Percentiles rank a stretch among this genome's conserved stretches.
These are phyloP conservation scores for Oasisia sp. DNA, from an alignment of 2,888 invertebrate species.

Conservation along the genomic window DNA sequence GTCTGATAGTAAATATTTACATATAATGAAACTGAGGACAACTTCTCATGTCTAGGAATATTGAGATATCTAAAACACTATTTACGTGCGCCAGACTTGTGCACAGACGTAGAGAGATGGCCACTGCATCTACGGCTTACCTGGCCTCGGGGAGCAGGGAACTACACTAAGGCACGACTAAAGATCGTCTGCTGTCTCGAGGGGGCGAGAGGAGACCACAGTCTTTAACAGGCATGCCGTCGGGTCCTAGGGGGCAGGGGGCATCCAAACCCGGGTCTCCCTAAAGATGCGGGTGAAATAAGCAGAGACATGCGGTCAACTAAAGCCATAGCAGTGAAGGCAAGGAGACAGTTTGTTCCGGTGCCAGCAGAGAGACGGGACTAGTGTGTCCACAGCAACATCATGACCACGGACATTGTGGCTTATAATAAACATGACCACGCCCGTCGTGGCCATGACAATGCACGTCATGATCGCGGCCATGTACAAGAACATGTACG, in stretches of 20 bases:
- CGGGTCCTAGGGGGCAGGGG: constrained; percentile 94
- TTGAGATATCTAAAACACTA: neutral
- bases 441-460: neutral
- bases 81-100: neutral
- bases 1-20: too few relatives aligned
- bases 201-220: constrained; percentile 73
- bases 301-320: neutral
- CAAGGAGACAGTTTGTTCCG: neutral
- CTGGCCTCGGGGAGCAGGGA: neutral
- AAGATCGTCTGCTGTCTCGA: neutral
- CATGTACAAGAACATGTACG: too few relatives aligned
- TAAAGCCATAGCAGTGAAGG: neutral
- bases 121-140: neutral
- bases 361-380: neutral
- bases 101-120: neutral
- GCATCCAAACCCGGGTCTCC: constrained; percentile 98
- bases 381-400: neutral
- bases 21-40: too few relatives aligned
- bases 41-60: neutral
- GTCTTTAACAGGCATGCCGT: constrained; percentile 94
- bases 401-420: neutral
- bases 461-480: neutral
- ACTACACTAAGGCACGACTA: constrained; percentile 13
- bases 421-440: neutral
- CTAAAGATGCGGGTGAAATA: constrained; percentile 49